phyloP scores from a whole-genome alignment of 2,797 vertebrate species.

The Kryptolebias ocellatus region DNA sequence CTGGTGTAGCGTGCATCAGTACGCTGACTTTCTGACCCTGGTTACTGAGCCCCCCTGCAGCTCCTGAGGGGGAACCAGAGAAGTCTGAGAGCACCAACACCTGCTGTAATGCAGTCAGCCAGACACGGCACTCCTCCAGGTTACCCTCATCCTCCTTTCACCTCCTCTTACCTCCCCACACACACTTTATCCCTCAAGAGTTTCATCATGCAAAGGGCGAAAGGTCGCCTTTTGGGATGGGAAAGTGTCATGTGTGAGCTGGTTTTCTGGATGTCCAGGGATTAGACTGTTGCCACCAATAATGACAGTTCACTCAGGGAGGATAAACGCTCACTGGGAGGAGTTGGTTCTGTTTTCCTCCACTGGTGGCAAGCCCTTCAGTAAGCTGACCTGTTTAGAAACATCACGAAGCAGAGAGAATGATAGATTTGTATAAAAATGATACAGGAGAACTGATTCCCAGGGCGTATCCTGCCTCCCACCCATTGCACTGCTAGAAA shows the following conservation, averaged over 20 bases:
- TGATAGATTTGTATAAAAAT: neutral
- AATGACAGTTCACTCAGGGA: constrained; percentile 56
- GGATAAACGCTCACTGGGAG: constrained; percentile 26
- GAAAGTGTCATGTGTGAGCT: constrained; percentile 59
- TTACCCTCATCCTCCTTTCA: neutral
- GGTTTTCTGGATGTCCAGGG: constrained; percentile 51
- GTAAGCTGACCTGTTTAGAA: neutral
- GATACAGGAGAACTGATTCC: too few relatives aligned
- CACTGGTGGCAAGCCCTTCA: constrained; percentile 12
- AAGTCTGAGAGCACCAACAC: constrained; percentile 61
- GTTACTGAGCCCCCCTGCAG: constrained; percentile 34
- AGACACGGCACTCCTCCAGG: constrained; percentile 3
- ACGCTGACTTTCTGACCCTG: constrained; percentile 32
- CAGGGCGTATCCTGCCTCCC: too few relatives aligned
- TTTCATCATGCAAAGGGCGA: constrained; percentile 54
- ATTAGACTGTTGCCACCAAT: constrained; percentile 47
- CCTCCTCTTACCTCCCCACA: neutral
- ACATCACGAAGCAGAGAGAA: neutral
- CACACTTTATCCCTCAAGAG: constrained; percentile 22
- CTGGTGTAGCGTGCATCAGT: constrained; percentile 22
- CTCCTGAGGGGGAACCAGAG: constrained; percentile 65
- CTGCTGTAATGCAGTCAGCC: constrained; percentile 70
- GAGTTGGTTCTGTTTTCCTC: constrained; percentile 11
- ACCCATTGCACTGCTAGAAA: too few relatives aligned
- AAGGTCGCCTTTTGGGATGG: constrained; percentile 55